These are phyloP conservation scores for Elephas maximus DNA, from an alignment of 2,113 vertebrate genomes.

Conservation along the genomic window DNA sequence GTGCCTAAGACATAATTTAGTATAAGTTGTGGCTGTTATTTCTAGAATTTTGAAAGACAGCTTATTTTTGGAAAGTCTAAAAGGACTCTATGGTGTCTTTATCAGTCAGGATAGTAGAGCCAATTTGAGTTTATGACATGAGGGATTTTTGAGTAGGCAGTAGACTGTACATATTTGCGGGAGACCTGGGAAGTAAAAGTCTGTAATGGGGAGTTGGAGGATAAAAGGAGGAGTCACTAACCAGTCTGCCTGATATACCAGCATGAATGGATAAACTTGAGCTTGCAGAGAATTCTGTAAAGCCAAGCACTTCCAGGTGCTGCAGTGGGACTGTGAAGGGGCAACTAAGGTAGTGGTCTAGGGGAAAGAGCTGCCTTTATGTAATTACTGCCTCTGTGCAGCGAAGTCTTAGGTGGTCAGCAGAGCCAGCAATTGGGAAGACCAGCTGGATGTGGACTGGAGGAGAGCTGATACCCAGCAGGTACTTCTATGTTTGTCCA, in stretches of 20 bases:
- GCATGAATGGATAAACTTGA: background rate
- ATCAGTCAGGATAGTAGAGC: background rate
- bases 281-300: background rate
- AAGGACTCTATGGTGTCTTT: background rate
- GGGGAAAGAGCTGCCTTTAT: background rate
- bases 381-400: background rate
- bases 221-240: background rate
- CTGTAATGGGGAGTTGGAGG: background rate
- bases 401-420: too few relatives aligned
- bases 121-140: constrained; percentile 1
- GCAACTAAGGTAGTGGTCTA: background rate
- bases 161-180: background rate
- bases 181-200: background rate
- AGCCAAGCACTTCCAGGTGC: background rate
- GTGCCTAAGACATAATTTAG: background rate
- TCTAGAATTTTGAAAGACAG: background rate
- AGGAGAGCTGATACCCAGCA: background rate
- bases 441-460: background rate
- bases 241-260: background rate
- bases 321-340: background rate
- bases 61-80: background rate
- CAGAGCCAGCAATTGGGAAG: background rate
- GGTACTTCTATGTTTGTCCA: background rate
- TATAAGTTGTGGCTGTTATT: background rate
- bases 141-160: background rate